A percentile compares a stretch with the other conserved stretches of the same genome.
phyloP scores from a whole-genome alignment of 2,113 vertebrate genomes.

The Bucco capensis region DNA sequence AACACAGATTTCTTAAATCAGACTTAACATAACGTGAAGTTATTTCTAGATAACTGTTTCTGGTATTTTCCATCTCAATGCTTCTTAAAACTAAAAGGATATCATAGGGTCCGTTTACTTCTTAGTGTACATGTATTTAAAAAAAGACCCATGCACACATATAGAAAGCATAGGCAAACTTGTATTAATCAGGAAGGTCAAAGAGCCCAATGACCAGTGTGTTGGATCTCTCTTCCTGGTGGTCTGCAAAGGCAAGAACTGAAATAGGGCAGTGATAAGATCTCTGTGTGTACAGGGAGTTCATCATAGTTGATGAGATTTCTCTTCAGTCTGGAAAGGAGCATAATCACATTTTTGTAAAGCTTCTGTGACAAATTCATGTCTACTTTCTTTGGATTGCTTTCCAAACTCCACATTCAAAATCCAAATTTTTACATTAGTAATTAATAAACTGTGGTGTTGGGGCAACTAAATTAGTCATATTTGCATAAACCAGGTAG shows the following conservation, averaged over 20 bases:
- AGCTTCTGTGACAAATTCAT: not conserved
- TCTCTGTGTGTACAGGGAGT: not conserved
- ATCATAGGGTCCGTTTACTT: not conserved
- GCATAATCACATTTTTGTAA: not conserved
- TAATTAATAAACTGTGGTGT: rapidly evolving
- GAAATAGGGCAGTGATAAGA: not conserved
- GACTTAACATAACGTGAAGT: not conserved
- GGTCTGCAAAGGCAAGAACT: not conserved
- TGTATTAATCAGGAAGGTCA: not conserved
- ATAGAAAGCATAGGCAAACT: not conserved
- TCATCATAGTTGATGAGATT: not conserved
- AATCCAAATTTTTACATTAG: not conserved
- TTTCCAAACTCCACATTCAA: not conserved
- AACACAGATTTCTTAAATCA: not conserved
- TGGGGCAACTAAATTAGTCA: not conserved
- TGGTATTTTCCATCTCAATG: not conserved
- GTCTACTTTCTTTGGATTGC: not conserved
- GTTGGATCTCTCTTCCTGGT: not conserved
- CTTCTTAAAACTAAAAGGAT: not conserved
- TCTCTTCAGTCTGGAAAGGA: not conserved
- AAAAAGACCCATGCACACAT: not conserved
- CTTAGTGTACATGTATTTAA: not conserved
- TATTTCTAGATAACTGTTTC: not conserved
- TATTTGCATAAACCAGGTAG: not conserved
- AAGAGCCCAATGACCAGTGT: not conserved